Base-by-base conservation (phyloP, 1,140 invertebrate genomes). In the Lasioglossum baleicum region DNA sequence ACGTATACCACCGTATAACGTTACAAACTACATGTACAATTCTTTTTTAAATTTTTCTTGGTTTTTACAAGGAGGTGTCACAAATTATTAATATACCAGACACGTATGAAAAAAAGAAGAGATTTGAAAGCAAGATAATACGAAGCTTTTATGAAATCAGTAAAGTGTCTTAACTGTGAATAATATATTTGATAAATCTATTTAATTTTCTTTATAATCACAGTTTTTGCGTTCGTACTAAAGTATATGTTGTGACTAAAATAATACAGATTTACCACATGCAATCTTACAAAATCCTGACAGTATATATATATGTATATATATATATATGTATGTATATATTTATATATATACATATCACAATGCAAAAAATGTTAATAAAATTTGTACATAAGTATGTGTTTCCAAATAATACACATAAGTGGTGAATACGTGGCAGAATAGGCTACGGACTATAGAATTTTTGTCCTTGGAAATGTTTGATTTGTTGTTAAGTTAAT, bases 131-230 rank as follows among this genome's bases (percentile, higher is more conserved):
- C 58, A 84, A 73, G 71, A 48, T 71, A 81, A 70, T 73, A 64
- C n/a, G 64, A 85, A 75, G n/a, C 26, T 65, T 48, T 58, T 35
- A 51, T 51, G 69, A 65, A 73, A 84, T 56, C 75, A 69, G 76
- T 44, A 60, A 69, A 61, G 42, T 86, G 48, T 76, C 58, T 77
- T 77, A 70, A 65, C 61, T 42, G 56, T 80, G 80, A 82, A 65
- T 69, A 76, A 66, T 48, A 64, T 69, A 74, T 82, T 70, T 42
- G 44, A 67, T 80, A 85, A 85, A 85, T 64, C 81, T 83, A 85
- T 77, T 86, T 73, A 75, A 72, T 74, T 72, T 81, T 53, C 63
- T 76, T 79, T 53, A 66, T 79, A 84, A 87, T 86, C 85, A 84
- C 84, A 87, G 78, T 83, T 75, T 69, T 53, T 76, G 80, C 31